Evolutionary conservation across 2,797 vertebrate genomes (phyloP).

Genomic region (Sebastes itinus): DNA sequence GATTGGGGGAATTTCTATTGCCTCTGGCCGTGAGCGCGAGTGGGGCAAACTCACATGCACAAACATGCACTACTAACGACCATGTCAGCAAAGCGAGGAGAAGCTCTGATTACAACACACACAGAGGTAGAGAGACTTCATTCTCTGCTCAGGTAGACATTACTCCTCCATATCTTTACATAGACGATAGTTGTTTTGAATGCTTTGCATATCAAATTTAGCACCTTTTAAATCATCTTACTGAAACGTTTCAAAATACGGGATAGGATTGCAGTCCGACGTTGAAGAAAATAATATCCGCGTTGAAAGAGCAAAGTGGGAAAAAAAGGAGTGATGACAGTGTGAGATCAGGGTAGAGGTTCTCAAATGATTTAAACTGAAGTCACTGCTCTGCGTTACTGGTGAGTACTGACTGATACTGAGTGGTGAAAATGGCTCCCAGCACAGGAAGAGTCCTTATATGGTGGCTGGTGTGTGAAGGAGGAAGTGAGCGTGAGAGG

Average conservation of each 20-base stretch:
- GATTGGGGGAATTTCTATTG: neutral
- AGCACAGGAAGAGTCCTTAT: conserved; percentile 56
- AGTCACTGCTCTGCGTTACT: neutral
- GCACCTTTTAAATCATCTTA: neutral
- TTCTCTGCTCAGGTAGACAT: neutral
- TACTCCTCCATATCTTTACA: neutral
- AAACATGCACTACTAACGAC: neutral
- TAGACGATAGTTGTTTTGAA: neutral
- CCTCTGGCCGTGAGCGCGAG: neutral
- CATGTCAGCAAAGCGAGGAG: neutral
- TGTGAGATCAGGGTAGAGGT: neutral
- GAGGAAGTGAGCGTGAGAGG: conserved; percentile 55
- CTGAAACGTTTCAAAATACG: neutral
- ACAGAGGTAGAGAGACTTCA: neutral
- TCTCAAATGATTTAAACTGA: neutral
- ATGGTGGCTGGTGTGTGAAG: conserved; percentile 34
- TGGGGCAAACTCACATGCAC: neutral
- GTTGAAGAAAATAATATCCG: neutral
- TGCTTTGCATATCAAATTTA: neutral
- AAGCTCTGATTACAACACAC: neutral
- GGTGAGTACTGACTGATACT: conserved; percentile 13
- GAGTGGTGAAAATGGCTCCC: conserved; percentile 29
- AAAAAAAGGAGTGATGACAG: too few relatives aligned
- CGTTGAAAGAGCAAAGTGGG: neutral
- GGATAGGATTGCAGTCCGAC: neutral